phyloP scores from a whole-genome alignment of 1,140 invertebrate species.

The Caenorhabditis latens region DNA sequence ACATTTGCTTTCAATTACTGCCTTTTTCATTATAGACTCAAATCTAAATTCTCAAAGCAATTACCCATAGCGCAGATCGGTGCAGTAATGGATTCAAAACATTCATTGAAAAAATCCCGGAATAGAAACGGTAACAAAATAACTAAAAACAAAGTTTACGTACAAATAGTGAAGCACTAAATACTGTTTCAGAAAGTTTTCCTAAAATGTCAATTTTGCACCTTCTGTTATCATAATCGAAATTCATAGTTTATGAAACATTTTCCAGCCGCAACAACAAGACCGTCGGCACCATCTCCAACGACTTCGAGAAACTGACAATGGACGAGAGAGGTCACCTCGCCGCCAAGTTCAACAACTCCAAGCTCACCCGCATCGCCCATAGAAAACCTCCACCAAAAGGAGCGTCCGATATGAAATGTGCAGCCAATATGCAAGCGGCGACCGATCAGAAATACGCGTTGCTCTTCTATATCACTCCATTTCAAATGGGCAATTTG shows the following conservation, averaged over 20 bases:
- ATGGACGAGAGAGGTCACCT: slow-evolving; percentile 77
- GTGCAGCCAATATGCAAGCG: slow-evolving; percentile 69
- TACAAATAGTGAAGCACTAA: neutral
- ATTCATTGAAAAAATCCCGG: no score
- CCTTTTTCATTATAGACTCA: no score
- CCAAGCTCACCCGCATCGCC: slow-evolving; percentile 76
- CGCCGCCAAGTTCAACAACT: slow-evolving; percentile 77
- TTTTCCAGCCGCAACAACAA: slow-evolving; percentile 69
- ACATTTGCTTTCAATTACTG: no score
- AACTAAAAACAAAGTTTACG: no score
- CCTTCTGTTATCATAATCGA: no score
- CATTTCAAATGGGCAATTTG: slow-evolving; percentile 77
- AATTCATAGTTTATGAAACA: no score
- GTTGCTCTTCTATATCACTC: slow-evolving; percentile 77
- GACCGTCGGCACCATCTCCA: slow-evolving; percentile 76
- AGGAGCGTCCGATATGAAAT: slow-evolving; percentile 65
- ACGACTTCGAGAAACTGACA: slow-evolving; percentile 77
- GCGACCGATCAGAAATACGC: slow-evolving; percentile 78
- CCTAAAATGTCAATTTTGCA: no score
- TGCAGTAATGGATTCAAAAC: no score
- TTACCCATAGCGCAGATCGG: no score
- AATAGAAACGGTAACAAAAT: no score
- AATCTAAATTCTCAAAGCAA: no score
- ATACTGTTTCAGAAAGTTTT: neutral
- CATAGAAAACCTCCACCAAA: slow-evolving; percentile 77